A percentile compares a stretch with the other conserved stretches of the same genome.
Evolutionary conservation across 2,113 vertebrate species (phyloP).

Genomic region (Electrona antarctica): DNA sequence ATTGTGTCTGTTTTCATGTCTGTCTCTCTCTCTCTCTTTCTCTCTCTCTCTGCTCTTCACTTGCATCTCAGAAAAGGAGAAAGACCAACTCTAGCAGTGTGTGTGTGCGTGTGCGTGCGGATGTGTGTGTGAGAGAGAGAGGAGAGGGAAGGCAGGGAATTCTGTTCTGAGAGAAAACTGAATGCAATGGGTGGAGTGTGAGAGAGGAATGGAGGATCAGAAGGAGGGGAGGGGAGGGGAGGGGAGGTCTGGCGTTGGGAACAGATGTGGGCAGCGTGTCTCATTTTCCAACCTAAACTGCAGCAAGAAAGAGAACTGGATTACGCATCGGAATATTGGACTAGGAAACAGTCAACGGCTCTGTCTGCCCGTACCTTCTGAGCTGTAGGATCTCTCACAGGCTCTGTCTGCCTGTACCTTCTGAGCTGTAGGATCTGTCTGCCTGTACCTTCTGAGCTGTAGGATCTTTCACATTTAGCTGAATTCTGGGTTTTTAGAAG

Average conservation of each 20-base stretch:
- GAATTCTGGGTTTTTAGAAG: too few relatives aligned
- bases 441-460: too few relatives aligned
- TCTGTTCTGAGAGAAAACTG: slow-evolving; percentile 33
- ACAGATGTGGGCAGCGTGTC: slow-evolving; percentile 59
- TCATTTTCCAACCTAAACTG: slow-evolving; percentile 50
- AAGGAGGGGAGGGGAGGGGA: slow-evolving; percentile 32
- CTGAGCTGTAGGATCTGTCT: too few relatives aligned
- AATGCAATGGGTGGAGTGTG: slow-evolving; percentile 36
- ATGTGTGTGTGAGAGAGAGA: not conserved
- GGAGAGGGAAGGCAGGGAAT: slow-evolving; percentile 31
- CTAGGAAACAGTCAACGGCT: too few relatives aligned
- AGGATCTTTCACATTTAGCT: too few relatives aligned
- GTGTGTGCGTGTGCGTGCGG: slow-evolving; percentile 20
- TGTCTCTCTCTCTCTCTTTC: not conserved
- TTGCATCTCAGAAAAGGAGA: slow-evolving; percentile 3
- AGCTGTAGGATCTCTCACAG: too few relatives aligned
- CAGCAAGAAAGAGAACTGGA: slow-evolving; percentile 26
- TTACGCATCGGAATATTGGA: slow-evolving; percentile 11
- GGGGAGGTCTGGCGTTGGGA: slow-evolving; percentile 55
- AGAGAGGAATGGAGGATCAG: slow-evolving; percentile 18
- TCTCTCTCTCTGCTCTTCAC: not conserved
- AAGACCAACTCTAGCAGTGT: not conserved
- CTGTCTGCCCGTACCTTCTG: too few relatives aligned
- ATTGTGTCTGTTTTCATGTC: not conserved
- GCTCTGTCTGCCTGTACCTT: too few relatives aligned